Base-by-base conservation (phyloP, 2,888 invertebrate genomes). In the Acanthococcus lagerstroemiae region DNA sequence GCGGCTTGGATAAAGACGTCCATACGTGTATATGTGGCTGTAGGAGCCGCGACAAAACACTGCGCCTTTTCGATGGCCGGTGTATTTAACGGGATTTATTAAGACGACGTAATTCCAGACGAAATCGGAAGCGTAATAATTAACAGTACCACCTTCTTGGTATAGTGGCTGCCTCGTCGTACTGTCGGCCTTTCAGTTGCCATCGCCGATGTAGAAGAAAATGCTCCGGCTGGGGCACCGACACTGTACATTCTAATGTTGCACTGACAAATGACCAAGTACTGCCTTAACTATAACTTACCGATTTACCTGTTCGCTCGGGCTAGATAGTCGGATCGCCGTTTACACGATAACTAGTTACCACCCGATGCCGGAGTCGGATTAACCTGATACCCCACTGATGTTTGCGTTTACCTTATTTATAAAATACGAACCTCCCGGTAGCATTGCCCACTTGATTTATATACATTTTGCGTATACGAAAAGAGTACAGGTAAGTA, bases 361-460 rank as follows among this genome's bases (percentile, higher is more conserved):
- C 63, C 63, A 54, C 63, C 63, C 54, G 54, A 63, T 30, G 52
- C 37, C 21, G n/a, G 21, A 15, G 48, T 24, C 50, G 44, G 44
- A 37, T 54, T 54, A 63, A 63, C 63, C 63, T 54, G 63, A 63
- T 63, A 63, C 54, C 63, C 63, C 27, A 63, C 63, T 63, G 63
- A 30, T 63, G 54, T 63, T 63, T 63, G 30, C 50, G 48, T 63
- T 63, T 54, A 37, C 50, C 50, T 61, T 63, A 21, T 24, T 52
- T 24, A 3, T 24, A 22, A 21, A 15, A 19, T 37, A 37, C 37
- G 37, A 1, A 37, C 37, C 37, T 37, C 37, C 37, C 37, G n/a
- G 37, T 37, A 37, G 37, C 37, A 9, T 37, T 37, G 12, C n/a
- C n/a, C 37, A n/a, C n/a, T 15, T 37, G 37, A 37, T 37, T 37